Base-by-base conservation (phyloP, 2,797 vertebrate genomes). In the Acipenser ruthenus region DNA sequence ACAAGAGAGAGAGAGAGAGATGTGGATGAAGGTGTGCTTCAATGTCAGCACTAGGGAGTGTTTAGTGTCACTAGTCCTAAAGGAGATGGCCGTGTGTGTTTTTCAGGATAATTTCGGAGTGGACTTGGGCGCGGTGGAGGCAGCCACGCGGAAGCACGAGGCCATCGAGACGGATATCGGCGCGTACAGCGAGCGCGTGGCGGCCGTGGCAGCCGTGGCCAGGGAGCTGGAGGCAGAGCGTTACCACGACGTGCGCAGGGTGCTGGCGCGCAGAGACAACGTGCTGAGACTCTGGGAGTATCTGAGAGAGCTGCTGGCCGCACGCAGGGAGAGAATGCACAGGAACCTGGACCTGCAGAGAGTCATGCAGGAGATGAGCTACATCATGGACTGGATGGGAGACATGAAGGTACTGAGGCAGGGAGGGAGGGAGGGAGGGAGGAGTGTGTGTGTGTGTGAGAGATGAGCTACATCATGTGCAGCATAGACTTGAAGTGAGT, bases 101-200 rank as follows among this genome's bases (percentile, higher is more conserved):
- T 50, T 4, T 3, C 76, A 97, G 95, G 95, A 98, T 79, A 97
- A 95, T 79, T 98, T 96, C 11, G 94, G 95, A 13, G 76, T 87
- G 10, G 93, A 96, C 62, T 73, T 97, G 76, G 92, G 91, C 0
- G 95, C 94, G 0, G 95, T 97, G 72, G 95, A 98, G 82, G 96
- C 96, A 0, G 94, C 96, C 0, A 95, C 95, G 2, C 87, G 95
- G 53, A 98, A 98, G 71, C 96, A 98, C 0, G 96, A 98, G 73
- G 96, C 96, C 67, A 97, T 98, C 0, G 96, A 98, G 86, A 97
- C 93, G 0, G 96, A 97, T 79, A 96, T 97, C 1, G 89, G 91
- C 7, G 95, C 96, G 0, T 98, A 97, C 63, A 93, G 93, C 1
- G 94, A 94, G 80, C 92, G 96, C 0, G 95, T 98, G 66, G 91